These are phyloP conservation scores for Carcina quercana DNA, from an alignment of 2,888 invertebrate species.

Conservation along the genomic window DNA sequence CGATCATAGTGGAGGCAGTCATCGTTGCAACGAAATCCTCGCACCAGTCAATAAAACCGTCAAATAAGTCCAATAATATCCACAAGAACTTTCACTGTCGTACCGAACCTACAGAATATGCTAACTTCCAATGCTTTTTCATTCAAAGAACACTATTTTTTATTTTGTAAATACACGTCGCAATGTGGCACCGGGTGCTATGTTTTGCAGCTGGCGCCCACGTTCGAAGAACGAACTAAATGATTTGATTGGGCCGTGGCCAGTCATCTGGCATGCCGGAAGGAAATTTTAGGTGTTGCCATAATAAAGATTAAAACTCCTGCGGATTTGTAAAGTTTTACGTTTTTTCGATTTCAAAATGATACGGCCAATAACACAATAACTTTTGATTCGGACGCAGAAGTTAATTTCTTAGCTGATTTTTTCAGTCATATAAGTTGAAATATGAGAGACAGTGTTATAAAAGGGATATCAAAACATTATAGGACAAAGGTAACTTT, in stretches of 20 bases:
- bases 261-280: conserved; percentile 16
- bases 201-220: conserved; percentile 50
- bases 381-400: too few species aligned
- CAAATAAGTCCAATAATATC: conserved; percentile 19
- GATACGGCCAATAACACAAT: too few species aligned
- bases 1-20: conserved; percentile 76
- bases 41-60: conserved; percentile 35
- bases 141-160: conserved; percentile 36
- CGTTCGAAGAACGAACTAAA: conserved; percentile 38
- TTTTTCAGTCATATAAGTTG: too few species aligned
- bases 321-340: too few species aligned
- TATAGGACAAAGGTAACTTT: too few species aligned
- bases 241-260: conserved; percentile 41
- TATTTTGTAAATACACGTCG: conserved; percentile 35
- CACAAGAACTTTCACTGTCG: conserved; percentile 30
- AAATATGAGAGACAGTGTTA: too few species aligned
- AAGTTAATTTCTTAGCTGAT: too few species aligned
- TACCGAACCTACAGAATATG: neutral
- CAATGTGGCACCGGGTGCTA: conserved; percentile 27
- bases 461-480: too few species aligned
- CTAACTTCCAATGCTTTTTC: conserved; percentile 19
- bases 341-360: too few species aligned
- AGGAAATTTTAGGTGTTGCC: conserved; percentile 33
- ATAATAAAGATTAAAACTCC: conserved; percentile 9
- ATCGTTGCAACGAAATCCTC: conserved; percentile 40